phyloP scores from a whole-genome alignment of 2,888 invertebrate species.

The Drosophila borborema region DNA sequence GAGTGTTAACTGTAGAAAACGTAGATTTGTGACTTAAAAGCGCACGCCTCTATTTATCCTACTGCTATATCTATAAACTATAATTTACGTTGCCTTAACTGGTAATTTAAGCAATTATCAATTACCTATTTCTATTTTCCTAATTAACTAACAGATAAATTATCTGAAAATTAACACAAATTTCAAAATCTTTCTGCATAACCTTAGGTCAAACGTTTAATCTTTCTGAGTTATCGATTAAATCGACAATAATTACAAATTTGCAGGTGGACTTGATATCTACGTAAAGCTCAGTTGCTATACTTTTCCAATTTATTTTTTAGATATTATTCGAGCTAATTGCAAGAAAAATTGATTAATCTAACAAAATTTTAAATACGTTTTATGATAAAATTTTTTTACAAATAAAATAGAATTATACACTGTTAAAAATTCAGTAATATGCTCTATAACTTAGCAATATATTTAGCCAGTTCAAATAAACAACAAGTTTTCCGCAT shows the following conservation, averaged over 20 bases:
- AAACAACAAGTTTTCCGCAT: slow-evolving; percentile 44
- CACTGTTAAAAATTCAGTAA: neutral
- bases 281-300: neutral
- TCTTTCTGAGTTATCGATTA: neutral
- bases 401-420: slow-evolving; percentile 8
- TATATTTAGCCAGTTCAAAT: neutral
- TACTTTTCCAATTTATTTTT: slow-evolving; percentile 3
- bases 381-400: slow-evolving; percentile 12
- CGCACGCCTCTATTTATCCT: slow-evolving; percentile 9
- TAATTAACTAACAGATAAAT: slow-evolving; percentile 1
- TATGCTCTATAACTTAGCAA: slow-evolving; percentile 1
- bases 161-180: neutral
- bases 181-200: slow-evolving; percentile 3
- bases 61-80: neutral
- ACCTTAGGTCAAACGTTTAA: slow-evolving; percentile 6
- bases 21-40: neutral
- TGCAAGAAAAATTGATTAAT: neutral
- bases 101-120: slow-evolving; percentile 24
- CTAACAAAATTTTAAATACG: neutral
- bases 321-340: slow-evolving; percentile 3
- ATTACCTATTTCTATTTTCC: slow-evolving; percentile 14
- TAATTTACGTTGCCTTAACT: neutral
- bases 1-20: slow-evolving; percentile 1
- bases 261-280: slow-evolving; percentile 7
- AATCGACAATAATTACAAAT: neutral